A percentile compares a stretch with the other conserved stretches of the same genome.
Conservation (phyloP, 2,113 vertebrate genomes). For the Rattus rattus region DNA sequence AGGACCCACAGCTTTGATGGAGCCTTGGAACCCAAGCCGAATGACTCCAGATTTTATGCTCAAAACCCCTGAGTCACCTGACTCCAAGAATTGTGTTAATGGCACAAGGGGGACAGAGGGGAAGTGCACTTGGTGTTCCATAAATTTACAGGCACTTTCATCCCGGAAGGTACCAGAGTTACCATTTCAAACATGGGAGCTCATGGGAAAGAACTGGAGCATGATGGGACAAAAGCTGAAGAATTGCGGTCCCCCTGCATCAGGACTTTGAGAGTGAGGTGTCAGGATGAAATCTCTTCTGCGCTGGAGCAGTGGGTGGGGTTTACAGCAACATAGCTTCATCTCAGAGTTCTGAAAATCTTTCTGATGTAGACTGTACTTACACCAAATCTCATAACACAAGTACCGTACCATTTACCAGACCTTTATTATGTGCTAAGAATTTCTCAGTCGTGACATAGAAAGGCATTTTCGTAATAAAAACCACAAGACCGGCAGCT, state of each 20-base stretch:
- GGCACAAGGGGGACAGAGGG: too few species aligned
- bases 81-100: neutral
- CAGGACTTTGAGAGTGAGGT: neutral
- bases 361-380: neutral
- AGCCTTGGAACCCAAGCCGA: neutral
- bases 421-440: constrained; percentile 12
- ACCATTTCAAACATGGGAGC: neutral
- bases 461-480: neutral
- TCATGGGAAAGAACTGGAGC: neutral
- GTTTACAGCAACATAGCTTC: neutral
- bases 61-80: neutral
- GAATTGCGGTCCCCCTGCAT: neutral
- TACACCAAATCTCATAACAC: neutral
- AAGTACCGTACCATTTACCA: neutral
- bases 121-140: neutral
- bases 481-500: neutral
- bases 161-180: too few species aligned
- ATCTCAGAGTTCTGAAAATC: constrained; percentile 12
- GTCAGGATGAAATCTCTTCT: neutral
- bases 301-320: neutral
- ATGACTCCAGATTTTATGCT: neutral
- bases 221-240: neutral
- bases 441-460: neutral
- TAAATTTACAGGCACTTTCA: neutral
- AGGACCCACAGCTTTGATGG: neutral